Base-by-base conservation (phyloP, 2,888 invertebrate species). In the Drosophila monieri region DNA sequence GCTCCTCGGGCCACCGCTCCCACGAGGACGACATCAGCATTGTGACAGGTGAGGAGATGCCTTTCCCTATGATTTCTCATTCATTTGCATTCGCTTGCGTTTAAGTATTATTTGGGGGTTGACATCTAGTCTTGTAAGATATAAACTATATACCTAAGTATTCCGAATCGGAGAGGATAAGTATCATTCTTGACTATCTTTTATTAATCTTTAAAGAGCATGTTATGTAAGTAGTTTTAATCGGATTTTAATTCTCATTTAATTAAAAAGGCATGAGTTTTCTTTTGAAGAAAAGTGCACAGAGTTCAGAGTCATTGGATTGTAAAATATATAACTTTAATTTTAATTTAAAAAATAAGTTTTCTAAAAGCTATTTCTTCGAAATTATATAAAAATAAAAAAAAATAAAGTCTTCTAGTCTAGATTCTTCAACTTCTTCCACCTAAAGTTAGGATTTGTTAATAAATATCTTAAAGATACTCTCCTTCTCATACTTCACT, bases 1-100 rank as follows among this genome's bases (percentile, higher is more conserved):
- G 92, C 81, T 92, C 92, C 71, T 93, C 93, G 83, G 94, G 93
- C 91, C 94, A 93, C 88, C 94, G 93, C 60, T 94, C 95, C 88
- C 94, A 94, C 89, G 95, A 95, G 91, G 95, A 95, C 90, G 95
- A 96, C 90, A 96, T 96, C 92, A 96, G 96, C 93, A 96, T 96
- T 91, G 94, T 96, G 88, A 96, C 96, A 95, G 96, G 96, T 96
- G 95, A 80, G 54, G 49, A 64, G 9, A 48, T 10, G 14, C n/a
- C 18, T 6, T 15, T 14, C 14, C 5, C 5, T 27, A n/a, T 10
- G 47, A 10, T 56, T 55, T 53, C n/a, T 9, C 30, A 12, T 68
- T 74, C 37, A 46, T 68, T 77, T 58, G n/a, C n/a, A n/a, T n/a
- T n/a, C n/a, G n/a, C n/a, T n/a, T n/a, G n/a, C n/a, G n/a, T n/a